Percentiles rank a stretch among this genome's conserved stretches.
These are phyloP conservation scores for Penelope pileata DNA, from an alignment of 2,113 vertebrate genomes.

Conservation along the genomic window DNA sequence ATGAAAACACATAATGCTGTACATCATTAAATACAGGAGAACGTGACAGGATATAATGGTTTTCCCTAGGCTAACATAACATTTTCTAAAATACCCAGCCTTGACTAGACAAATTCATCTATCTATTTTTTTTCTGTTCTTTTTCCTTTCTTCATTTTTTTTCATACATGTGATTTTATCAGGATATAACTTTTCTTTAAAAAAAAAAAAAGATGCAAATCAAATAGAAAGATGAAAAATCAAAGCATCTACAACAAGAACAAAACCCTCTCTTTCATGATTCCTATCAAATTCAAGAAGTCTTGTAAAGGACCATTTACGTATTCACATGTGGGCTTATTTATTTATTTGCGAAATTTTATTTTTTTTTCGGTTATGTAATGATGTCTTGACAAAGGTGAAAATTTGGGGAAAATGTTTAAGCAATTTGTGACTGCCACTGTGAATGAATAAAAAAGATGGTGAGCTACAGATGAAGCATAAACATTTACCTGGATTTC, in stretches of 20 bases:
- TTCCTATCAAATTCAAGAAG: neutral
- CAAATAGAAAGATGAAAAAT: neutral
- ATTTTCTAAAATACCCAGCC: neutral
- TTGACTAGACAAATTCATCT: neutral
- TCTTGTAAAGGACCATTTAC: neutral
- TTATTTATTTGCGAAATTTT: too few relatives aligned
- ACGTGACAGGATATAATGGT: neutral
- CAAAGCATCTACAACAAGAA: neutral
- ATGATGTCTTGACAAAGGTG: fast-evolving
- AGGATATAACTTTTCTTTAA: neutral
- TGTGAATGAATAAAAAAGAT: neutral
- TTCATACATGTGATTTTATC: neutral
- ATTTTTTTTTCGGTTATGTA: neutral
- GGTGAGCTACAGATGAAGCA: neutral
- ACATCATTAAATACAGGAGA: neutral
- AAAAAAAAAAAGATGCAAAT: neutral
- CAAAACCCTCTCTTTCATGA: neutral
- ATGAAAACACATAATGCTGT: neutral
- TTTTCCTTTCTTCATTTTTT: neutral
- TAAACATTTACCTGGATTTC: neutral
- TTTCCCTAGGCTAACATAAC: fast-evolving
- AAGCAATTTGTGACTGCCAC: neutral
- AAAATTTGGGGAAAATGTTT: neutral
- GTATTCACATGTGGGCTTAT: neutral
- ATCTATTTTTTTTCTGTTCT: neutral